Conservation (phyloP, 2,888 invertebrate species). For the Drosophila melanosoma region DNA sequence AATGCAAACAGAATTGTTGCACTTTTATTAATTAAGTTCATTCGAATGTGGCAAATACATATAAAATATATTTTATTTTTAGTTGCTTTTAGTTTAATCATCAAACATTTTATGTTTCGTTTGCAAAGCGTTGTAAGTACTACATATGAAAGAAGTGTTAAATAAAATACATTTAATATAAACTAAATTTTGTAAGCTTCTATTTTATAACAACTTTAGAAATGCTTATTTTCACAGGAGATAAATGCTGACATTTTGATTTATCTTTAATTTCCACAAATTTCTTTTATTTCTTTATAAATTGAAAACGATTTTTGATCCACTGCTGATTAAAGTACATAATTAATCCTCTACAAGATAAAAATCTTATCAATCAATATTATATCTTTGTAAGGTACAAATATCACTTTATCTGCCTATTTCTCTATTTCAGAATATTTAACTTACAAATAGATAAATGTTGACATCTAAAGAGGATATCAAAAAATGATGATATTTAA, state of each 20-base stretch:
- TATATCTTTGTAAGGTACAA: background rate
- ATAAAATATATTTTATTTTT: constrained; percentile 50
- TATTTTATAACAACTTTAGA: no score
- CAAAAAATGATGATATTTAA: background rate
- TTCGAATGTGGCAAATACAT: constrained; percentile 53
- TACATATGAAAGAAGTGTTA: constrained; percentile 38
- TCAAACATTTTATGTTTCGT: constrained; percentile 34
- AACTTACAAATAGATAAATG: background rate
- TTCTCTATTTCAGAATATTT: background rate
- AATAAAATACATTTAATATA: constrained; percentile 45
- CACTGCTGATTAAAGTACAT: background rate
- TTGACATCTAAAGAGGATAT: background rate
- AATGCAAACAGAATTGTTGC: constrained; percentile 33
- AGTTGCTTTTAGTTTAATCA: constrained; percentile 11
- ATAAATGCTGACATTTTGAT: background rate
- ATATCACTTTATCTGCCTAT: no score
- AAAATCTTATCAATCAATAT: background rate
- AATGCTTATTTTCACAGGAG: background rate
- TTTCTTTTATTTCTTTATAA: background rate
- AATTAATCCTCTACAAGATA: background rate
- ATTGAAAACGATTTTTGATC: background rate
- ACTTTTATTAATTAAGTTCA: constrained; percentile 40
- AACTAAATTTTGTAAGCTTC: background rate
- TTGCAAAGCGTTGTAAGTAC: constrained; percentile 61
- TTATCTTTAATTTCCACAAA: background rate